Percentiles rank a stretch among this genome's conserved stretches.
phyloP scores from a whole-genome alignment of 2,797 vertebrate species.

The Botia kubotai region DNA sequence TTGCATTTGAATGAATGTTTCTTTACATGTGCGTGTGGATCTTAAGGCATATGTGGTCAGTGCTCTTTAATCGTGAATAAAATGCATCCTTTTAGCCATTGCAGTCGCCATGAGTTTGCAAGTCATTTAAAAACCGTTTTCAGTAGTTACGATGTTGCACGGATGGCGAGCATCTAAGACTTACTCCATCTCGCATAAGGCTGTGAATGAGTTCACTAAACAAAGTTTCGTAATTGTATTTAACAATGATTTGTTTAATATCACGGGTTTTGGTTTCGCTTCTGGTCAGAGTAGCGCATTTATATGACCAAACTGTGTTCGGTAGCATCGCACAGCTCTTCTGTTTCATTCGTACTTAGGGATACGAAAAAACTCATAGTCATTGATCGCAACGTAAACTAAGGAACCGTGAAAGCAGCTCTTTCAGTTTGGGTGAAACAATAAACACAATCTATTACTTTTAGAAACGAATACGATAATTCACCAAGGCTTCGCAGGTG shows the following conservation, averaged over 20 bases:
- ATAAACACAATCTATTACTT: background rate
- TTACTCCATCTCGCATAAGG: background rate
- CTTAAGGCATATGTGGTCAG: background rate
- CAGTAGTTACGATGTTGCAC: background rate
- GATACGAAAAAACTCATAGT: background rate
- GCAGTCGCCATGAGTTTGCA: slow-evolving; percentile 16
- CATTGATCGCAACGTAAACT: background rate
- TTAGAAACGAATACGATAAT: background rate
- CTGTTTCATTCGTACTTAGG: background rate
- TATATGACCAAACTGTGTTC: slow-evolving; percentile 1
- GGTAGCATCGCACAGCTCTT: background rate
- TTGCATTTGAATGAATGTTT: background rate
- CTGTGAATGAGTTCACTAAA: background rate
- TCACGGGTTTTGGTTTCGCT: background rate
- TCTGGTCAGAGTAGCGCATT: slow-evolving; percentile 9
- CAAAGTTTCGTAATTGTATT: slow-evolving; percentile 3
- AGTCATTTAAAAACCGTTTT: background rate
- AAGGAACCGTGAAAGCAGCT: background rate
- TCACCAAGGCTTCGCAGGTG: background rate
- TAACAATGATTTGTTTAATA: background rate
- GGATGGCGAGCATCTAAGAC: background rate
- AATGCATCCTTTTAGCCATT: background rate
- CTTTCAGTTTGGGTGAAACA: background rate
- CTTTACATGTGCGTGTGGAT: background rate
- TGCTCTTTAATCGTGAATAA: background rate